Percentiles rank a stretch among this genome's conserved stretches.
Evolutionary conservation across 2,888 invertebrate species (phyloP).

Genomic region (Congeria kusceri): DNA sequence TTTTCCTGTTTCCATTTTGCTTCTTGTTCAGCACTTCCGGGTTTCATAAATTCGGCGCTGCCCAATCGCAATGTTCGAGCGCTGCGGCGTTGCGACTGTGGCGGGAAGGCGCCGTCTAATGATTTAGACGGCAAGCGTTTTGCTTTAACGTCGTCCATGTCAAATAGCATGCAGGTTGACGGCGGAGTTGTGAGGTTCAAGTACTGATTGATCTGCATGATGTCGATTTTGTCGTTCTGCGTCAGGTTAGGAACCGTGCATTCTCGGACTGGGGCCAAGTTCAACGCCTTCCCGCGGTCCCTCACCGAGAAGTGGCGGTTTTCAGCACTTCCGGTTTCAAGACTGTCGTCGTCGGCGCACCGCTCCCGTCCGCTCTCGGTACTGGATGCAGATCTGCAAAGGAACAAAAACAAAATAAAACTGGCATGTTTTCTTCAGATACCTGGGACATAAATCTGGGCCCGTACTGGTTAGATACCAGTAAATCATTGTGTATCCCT

Average conservation of each 20-base stretch:
- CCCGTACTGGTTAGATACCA: too few relatives aligned
- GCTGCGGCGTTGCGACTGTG: constrained; percentile 41
- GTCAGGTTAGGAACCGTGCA: constrained; percentile 41
- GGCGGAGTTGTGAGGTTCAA: constrained; percentile 57
- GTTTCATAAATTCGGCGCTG: constrained; percentile 61
- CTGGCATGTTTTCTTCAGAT: too few relatives aligned
- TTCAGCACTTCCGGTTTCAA: constrained; percentile 30
- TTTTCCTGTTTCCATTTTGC: constrained; percentile 38
- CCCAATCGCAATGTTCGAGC: constrained; percentile 50
- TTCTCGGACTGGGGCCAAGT: constrained; percentile 59
- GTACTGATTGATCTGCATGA: constrained; percentile 53
- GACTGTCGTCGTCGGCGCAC: constrained; percentile 43
- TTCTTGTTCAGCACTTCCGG: constrained; percentile 35
- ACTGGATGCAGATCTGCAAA: constrained; percentile 37
- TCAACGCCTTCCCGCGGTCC: constrained; percentile 59
- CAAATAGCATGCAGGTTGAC: constrained; percentile 32
- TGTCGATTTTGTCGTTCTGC: constrained; percentile 43
- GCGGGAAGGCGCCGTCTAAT: constrained; percentile 37
- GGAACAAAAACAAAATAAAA: not conserved
- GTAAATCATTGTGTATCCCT: too few relatives aligned
- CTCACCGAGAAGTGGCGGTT: constrained; percentile 39
- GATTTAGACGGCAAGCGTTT: constrained; percentile 23
- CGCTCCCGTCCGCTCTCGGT: constrained; percentile 7
- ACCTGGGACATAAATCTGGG: too few relatives aligned
- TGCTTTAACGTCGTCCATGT: constrained; percentile 39